Evolutionary conservation across 2,113 vertebrate genomes (phyloP), one percentile per base, ranked within the genome.

Genomic region (Aleadryas rufinucha): DNA sequence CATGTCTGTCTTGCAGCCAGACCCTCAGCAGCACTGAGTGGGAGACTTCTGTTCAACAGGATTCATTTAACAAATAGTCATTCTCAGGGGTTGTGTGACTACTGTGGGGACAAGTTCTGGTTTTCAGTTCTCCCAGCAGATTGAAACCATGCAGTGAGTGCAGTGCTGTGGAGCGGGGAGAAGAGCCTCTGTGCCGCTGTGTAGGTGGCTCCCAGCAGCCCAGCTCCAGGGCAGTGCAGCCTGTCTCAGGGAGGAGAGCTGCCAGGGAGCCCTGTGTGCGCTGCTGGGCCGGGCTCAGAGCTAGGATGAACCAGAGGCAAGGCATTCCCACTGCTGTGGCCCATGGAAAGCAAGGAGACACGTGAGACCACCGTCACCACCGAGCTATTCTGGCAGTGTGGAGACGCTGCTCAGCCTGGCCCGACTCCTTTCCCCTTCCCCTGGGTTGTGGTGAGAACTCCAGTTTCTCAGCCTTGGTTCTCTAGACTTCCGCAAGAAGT

Each of bases 191-290:
- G 10, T 80, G 56, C 21, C 28, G 49, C 24, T 47, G n/a, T 71
- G 33, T 41, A 12, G 42, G 18, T 42, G 59, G 15, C 28, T 60
- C 49, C 30, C 44, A 76, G 56, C 37, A 64, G 70, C 27, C 24
- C 15, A 52, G 39, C 31, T 42, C 16, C 1, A 0, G 23, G 39
- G 41, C n/a, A 3, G 7, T 37, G 30, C 8, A 17, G 35, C 39
- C 70, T 47, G 16, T 30, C 45, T 33, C 6, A 16, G 33, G 35
- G 35, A 11, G 30, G 39, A 41, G 39, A 27, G 70, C 2, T 92
- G 31, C 45, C n/a, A 8, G 1, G 3, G 41, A 45, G 45, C 27
- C 42, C 27, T 47, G 23, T 30, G 39, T 6, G 5, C 0, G 0
- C 56, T 44, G 37, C 70, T 75, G 18, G 30, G 35, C 44, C 14